Evolutionary conservation across 2,113 vertebrate species (phyloP), one percentile per base, ranked within the genome.

Genomic region (Saimiri boliviensis): DNA sequence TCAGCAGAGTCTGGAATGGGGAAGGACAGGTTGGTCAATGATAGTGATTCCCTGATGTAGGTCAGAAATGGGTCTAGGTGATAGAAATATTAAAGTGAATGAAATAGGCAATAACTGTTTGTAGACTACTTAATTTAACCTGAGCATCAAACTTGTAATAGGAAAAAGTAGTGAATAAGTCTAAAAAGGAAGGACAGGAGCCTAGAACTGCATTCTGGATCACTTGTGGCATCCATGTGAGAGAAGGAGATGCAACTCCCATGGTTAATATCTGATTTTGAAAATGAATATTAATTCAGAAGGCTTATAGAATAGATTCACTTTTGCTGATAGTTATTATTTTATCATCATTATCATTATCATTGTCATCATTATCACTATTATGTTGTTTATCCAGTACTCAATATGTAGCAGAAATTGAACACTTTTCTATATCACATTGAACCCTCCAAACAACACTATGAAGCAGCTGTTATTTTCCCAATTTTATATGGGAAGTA

Each of bases 191-290:
- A 83, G 10, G 20, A 49, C 4, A 74, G 25, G 87, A 45, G 11
- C 21, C 56, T 73, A 56, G 60, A 58, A 80, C 37, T 42, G 16
- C 56, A 25, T 73, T 87, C 35, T 20, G 49, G 3, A 20, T 3
- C 20, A 14, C 0, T 6, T 42, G 47, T 4, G 49, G 0, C 21
- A 42, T 14, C 4, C 30, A 0, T 10, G 35, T 42, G 13, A 35
- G 6, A 9, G 13, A 77, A 56, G 4, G 23, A 5, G 6, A 19
- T 2, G 5, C 20, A 89, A 70, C 0, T 52, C 8, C 2, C 25
- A 5, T 8, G 25, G 8, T 4, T 74, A 49, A 11, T 35, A 35
- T 37, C 70, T 47, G 32, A 12, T 86, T 94, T 68, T 70, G 37
- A 77, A 85, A 89, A 68, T 23, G 5, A 82, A 13, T 23, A 68